Evolutionary conservation across 2,888 invertebrate species (phyloP), one percentile per base, ranked within the genome.

Genomic region (Lithophane ornitopus): DNA sequence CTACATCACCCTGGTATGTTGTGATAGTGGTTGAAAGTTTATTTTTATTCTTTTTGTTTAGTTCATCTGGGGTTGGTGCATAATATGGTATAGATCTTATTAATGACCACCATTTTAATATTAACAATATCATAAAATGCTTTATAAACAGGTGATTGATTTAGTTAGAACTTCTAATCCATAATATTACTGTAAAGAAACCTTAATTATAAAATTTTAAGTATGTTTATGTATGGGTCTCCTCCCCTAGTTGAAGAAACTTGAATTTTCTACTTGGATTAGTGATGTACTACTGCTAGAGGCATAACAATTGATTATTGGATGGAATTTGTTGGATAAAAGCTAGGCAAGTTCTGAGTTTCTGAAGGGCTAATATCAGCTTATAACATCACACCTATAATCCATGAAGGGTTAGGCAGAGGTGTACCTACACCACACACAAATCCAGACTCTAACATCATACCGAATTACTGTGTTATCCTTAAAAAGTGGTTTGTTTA

Each of bases 1-100:
- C 77, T 95, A 80, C 96, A 96, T 84, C 96, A 96, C 86, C 95
- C 95, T 90, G 95, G 96, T 94, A 65, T 44, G 49, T 69, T 1
- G 14, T 28, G 0, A 71, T 34, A 46, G 49, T 28, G 9, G 11
- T 66, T 49, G 9, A 28, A 56, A 9, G 14, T 19, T 56, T 58
- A 6, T 16, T 26, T 34, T 34, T 11, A 22, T 9, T 59, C 58
- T 28, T 49, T 19, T 22, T 54, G 22, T 46, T 49, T 12, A 16
- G 14, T 19, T 58, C 19, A 11, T 16, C 16, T 14, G 61, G 74
- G 34, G n/a, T 6, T 14, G 81, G 74, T 81, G 26, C 1, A 6
- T 58, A 63, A 8, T 44, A 39, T 8, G 9, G 16, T n/a, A 34
- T 8, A 22, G 1, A 28, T n/a, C 16, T 44, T 3, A 12, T 16